Base-by-base conservation (phyloP, 2,797 vertebrate species). In the Lateolabrax maculatus region DNA sequence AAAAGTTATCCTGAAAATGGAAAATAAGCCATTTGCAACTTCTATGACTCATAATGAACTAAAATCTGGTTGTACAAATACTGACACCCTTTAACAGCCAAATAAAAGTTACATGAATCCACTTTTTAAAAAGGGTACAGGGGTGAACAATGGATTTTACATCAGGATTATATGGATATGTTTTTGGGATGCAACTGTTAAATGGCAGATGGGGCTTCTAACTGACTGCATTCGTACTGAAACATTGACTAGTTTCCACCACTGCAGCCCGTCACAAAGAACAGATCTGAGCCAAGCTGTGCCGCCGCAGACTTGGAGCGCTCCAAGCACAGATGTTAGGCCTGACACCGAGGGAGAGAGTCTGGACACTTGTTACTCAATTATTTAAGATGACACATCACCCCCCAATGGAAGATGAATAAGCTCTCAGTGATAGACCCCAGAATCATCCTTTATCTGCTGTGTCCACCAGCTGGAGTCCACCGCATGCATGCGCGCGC, bases 331-430 rank as follows among this genome's bases (percentile, higher is more conserved):
- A 94, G 92, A 92, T 93, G 92, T 90, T 88, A 70, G 86, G 81
- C 81, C 52, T 62, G 90, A 90, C 85, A 84, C 73, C 36, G 81
- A 84, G 88, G 78, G 87, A 89, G 88, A 85, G 85, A 90, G 87
- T 84, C 89, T 88, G 91, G 94, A 94, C 90, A 94, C 93, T 95
- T 92, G 92, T 94, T 94, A 94, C 93, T 95, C 91, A 94, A 95
- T 95, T 95, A 96, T 95, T 95, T 94, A 95, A 92, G 91, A 93
- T 91, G 92, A 93, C 92, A 92, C 91, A 90, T 94, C 92, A 83
- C 91, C 89, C 90, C 86, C 90, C 90, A 89, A 85, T 76, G 87
- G 90, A 94, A 95, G 94, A 95, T 93, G 92, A 93, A 94, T 94
- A 88, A 72, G 89, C 93, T 91, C 91, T 93, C 93, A 90, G 84